A percentile compares a stretch with the other conserved stretches of the same genome.
phyloP scores from a whole-genome alignment of 2,888 invertebrate species.

The Odontocolon sp. region DNA sequence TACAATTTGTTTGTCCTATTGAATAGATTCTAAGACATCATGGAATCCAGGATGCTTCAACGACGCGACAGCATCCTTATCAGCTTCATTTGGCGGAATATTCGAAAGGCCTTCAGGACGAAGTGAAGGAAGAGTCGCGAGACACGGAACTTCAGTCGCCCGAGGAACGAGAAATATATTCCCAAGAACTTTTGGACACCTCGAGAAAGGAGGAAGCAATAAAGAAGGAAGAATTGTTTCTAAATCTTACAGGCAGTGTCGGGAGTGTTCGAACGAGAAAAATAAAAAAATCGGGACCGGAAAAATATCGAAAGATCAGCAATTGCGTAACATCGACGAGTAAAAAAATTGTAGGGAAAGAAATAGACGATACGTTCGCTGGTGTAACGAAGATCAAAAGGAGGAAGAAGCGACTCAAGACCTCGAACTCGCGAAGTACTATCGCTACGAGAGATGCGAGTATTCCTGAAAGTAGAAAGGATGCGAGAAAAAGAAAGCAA shows the following conservation, averaged over 20 bases:
- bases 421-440: constrained; percentile 72
- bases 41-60: constrained; percentile 10
- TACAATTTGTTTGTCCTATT: not conserved
- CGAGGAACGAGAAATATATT: constrained; percentile 4
- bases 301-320: constrained; percentile 58
- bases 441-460: constrained; percentile 68
- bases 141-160: not conserved
- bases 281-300: constrained; percentile 37
- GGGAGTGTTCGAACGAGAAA: constrained; percentile 27
- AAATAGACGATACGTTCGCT: constrained; percentile 59
- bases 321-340: constrained; percentile 40
- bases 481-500: constrained; percentile 43
- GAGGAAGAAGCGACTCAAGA: constrained; percentile 67
- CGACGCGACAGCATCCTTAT: constrained; percentile 51
- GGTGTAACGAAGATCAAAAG: constrained; percentile 65
- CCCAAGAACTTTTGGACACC: not conserved
- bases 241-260: constrained; percentile 56
- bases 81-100: constrained; percentile 57
- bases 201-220: constrained; percentile 13
- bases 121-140: constrained; percentile 47
- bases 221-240: constrained; percentile 54
- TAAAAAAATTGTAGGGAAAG: constrained; percentile 58
- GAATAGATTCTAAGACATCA: constrained; percentile 13
- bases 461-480: constrained; percentile 45
- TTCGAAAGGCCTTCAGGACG: constrained; percentile 57